A percentile compares a stretch with the other conserved stretches of the same genome.
These are phyloP conservation scores for Saturnia pavonia DNA, from an alignment of 2,888 invertebrate species.

Conservation along the genomic window DNA sequence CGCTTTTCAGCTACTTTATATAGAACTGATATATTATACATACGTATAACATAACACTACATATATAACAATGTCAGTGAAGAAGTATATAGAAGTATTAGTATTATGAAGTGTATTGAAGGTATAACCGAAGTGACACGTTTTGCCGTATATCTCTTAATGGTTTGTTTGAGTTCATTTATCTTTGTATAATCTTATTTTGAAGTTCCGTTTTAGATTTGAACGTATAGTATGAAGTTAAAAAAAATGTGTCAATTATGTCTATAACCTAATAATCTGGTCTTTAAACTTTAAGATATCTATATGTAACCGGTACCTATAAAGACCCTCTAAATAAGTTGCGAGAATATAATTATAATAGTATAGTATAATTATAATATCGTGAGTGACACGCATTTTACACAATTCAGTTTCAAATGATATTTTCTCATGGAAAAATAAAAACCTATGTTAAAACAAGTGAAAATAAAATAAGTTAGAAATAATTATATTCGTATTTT, in stretches of 20 bases:
- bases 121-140: no score
- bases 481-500: no score
- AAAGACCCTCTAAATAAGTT: no score
- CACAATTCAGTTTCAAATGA: no score
- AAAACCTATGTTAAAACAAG: no score
- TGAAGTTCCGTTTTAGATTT: background rate
- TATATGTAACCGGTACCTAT: no score
- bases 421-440: no score
- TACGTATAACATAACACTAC: background rate
- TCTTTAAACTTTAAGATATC: no score
- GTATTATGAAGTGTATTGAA: no score
- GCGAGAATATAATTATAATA: background rate
- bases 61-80: constrained; percentile 46
- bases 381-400: no score
- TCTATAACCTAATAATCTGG: background rate
- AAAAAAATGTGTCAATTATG: background rate
- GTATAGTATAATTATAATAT: background rate
- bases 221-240: no score
- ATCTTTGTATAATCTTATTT: background rate
- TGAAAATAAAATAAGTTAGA: no score
- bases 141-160: constrained; percentile 19
- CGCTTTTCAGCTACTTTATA: background rate
- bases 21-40: background rate
- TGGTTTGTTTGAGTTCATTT: background rate
- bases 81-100: constrained; percentile 55